Evolutionary conservation across 2,797 vertebrate genomes (phyloP).

Genomic region (Serranus cabrilla): DNA sequence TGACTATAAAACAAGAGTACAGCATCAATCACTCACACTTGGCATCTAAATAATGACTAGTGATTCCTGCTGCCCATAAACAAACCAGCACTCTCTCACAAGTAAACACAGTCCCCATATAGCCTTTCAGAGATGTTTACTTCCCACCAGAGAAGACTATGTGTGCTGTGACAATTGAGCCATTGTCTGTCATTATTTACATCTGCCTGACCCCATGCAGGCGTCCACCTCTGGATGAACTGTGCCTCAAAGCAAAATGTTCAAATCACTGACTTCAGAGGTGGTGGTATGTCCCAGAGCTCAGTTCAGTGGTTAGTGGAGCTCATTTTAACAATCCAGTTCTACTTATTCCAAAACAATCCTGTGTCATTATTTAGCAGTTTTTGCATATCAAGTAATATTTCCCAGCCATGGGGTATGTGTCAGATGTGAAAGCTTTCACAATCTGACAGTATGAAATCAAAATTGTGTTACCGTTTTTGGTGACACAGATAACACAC

Average conservation of each 20-base stretch:
- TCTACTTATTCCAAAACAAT: neutral
- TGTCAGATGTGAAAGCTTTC: neutral
- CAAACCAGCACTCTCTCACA: conserved; percentile 46
- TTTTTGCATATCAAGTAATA: neutral
- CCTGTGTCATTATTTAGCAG: neutral
- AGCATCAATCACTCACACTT: conserved; percentile 44
- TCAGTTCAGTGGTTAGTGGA: too few relatives aligned
- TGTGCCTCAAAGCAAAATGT: conserved; percentile 12
- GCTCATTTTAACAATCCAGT: neutral
- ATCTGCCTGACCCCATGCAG: conserved; percentile 41
- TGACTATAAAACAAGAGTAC: conserved; percentile 31
- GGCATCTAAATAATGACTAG: conserved; percentile 37
- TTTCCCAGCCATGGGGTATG: neutral
- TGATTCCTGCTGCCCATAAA: conserved; percentile 41
- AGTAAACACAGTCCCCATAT: conserved; percentile 59
- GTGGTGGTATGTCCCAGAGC: neutral
- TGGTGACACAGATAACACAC: neutral
- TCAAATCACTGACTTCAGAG: conserved; percentile 3
- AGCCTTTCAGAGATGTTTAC: conserved; percentile 46
- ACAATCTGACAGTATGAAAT: neutral
- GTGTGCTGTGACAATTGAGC: conserved; percentile 62
- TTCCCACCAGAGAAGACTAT: conserved; percentile 38
- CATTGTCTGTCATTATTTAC: conserved; percentile 69
- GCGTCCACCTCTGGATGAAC: conserved; percentile 39
- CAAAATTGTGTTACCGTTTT: neutral